phyloP scores from a whole-genome alignment of 2,888 invertebrate species.

The Stenoptilia bipunctidactyla region DNA sequence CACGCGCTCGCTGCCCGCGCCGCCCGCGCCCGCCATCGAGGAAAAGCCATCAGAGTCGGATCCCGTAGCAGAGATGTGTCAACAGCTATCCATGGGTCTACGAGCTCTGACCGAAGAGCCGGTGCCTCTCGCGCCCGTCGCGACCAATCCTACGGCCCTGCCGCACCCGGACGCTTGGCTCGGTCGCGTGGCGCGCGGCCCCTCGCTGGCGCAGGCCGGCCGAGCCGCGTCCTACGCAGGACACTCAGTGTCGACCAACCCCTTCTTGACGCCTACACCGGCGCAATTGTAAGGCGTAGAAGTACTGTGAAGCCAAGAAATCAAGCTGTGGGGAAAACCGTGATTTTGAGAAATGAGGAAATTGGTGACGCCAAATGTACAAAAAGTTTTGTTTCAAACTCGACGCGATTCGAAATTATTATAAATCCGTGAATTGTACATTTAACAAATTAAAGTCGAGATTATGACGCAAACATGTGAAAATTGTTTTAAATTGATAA shows the following conservation, averaged over 20 bases:
- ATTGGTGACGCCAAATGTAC: too few relatives aligned
- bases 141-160: constrained; percentile 46
- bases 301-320: too few relatives aligned
- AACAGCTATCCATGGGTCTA: constrained; percentile 81
- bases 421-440: too few relatives aligned
- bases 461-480: too few relatives aligned
- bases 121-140: constrained; percentile 23
- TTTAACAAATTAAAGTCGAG: too few relatives aligned
- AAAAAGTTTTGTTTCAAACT: too few relatives aligned
- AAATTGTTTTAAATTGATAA: too few relatives aligned
- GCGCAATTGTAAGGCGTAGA: constrained; percentile 19
- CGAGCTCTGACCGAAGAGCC: constrained; percentile 77
- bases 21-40: constrained; percentile 72
- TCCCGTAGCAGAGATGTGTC: constrained; percentile 84
- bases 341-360: too few relatives aligned
- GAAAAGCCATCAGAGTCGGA: constrained; percentile 27
- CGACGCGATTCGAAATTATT: too few relatives aligned
- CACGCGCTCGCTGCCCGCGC: constrained; percentile 82
- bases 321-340: too few relatives aligned
- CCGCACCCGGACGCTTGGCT: constrained; percentile 90
- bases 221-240: constrained; percentile 39
- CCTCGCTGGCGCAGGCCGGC: constrained; percentile 65
- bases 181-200: constrained; percentile 75
- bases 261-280: constrained; percentile 24
- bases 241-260: constrained; percentile 29